These are phyloP conservation scores for Phacellophora camtschatica DNA, from an alignment of 30 jellyfish, hydroid and myxozoan genomes.

Conservation along the genomic window DNA sequence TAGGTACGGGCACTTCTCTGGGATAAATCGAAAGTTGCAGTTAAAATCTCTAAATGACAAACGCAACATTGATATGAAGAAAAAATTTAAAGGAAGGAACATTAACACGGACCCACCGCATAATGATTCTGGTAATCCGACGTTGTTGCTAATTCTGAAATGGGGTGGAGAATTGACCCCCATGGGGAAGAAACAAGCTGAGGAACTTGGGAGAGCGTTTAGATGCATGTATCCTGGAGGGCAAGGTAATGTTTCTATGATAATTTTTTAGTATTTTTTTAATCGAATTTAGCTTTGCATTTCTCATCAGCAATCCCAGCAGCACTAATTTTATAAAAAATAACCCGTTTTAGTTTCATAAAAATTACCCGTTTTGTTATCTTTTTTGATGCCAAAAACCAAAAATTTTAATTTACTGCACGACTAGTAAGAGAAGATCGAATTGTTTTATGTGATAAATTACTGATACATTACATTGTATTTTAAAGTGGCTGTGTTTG, in stretches of 20 bases:
- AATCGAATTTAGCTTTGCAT: no score
- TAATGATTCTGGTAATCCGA: slow-evolving; percentile 55
- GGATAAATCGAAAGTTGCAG: slow-evolving; percentile 93
- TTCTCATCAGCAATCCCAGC: no score
- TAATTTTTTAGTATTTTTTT: no score
- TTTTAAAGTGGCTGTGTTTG: no score
- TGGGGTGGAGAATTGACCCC: slow-evolving; percentile 99
- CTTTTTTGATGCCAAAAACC: no score
- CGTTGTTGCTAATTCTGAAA: slow-evolving; percentile 75
- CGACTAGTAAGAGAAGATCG: no score
- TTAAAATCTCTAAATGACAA: slow-evolving; percentile 86
- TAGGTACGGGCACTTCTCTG: slow-evolving; percentile 97
- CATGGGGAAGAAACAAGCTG: slow-evolving; percentile 95
- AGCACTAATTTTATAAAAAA: no score
- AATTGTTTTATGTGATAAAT: no score
- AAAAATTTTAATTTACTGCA: no score
- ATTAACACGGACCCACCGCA: slow-evolving; percentile 60
- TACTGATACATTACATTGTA: no score
- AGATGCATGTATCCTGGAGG: slow-evolving; percentile 98
- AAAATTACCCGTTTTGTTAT: no score
- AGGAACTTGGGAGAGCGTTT: slow-evolving; percentile 92
- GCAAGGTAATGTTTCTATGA: slow-evolving; percentile 68
- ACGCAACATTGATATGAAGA: slow-evolving; percentile 84
- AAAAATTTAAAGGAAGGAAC: slow-evolving; percentile 89
- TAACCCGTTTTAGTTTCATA: no score